Evolutionary conservation across 2,113 vertebrate genomes (phyloP), one percentile per base, ranked within the genome.

Genomic region (Pholis gunnellus): DNA sequence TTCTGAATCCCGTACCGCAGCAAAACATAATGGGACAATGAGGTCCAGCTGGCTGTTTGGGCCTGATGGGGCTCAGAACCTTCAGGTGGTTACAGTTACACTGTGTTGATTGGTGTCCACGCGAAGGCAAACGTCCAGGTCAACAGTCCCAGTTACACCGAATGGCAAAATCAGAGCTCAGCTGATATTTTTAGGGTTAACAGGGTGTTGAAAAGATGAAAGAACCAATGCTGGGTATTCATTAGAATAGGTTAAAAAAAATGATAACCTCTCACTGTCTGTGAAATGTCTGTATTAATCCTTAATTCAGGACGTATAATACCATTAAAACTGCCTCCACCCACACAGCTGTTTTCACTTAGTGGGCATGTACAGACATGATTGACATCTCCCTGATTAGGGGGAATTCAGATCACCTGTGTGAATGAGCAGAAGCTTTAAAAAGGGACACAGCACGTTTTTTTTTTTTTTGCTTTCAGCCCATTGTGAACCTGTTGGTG

Each of bases 81-180:
- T 72, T 72, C 83, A 88, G 76, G 72, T 83, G 80, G 70, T 68
- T 54, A 50, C 70, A 66, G 75, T 86, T 79, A 81, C 34, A 20
- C 1, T 13, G 60, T 25, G 31, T 15, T 57, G 29, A 34, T 60
- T 38, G 8, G 44, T 64, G 27, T 63, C 42, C 42, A 31, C 1
- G 9, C 17, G 31, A 63, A 36, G 29, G 18, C 57, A 36, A 48
- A 63, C 0, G 11, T 29, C 25, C 52, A n/a, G 52, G 5, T 72
- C 22, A 42, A 22, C 38, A 20, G 56, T 31, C 71, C 54, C 5
- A 31, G 73, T 80, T 61, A 44, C 73, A 48, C 56, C 34, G 50
- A 79, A 69, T 56, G 42, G 25, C 67, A 87, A n/a, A 38, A 42
- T 64, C 27, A 11, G 57, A 59, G 22, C 46, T 64, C 20, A n/a